Base-by-base conservation (phyloP, 2,797 vertebrate genomes). In the Syndactyla subalaris region DNA sequence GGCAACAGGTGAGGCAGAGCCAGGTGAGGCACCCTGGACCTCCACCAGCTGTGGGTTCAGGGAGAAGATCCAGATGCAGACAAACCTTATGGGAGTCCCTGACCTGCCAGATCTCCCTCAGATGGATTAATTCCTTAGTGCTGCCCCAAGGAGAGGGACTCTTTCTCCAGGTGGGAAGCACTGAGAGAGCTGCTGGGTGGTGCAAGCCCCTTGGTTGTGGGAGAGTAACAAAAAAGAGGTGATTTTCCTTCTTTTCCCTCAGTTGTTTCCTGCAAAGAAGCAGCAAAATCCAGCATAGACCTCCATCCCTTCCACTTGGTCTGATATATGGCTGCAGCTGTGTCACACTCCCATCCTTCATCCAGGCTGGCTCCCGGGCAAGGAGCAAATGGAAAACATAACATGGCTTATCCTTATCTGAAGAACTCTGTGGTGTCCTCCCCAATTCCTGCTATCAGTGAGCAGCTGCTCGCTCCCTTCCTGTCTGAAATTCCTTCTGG, bases 171-270 rank as follows among this genome's bases (percentile, higher is more conserved):
- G 4, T 51, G 32, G 79, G 51, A 73, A 68, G 23, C 10, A 1
- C 34, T 51, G 38, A 62, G 27, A 16, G 21, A 65, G 41, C 30
- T 45, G 62, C 38, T 65, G 22, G 5, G 15, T 32, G 8, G 22
- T 48, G 7, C 2, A 0, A 19, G 27, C 32, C 34, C 29, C 63
- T 14, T 2, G 0, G 32, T 4, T 48, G 2, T 14, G 10, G 12
- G 20, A 49, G 6, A 75, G 18, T 11, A 62, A 67, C 9, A 39
- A n/a, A 43, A 49, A 30, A 57, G 10, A 79, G 9, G 23, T 2
- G 2, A 30, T 27, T 86, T 87, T 71, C 39, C 15, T 62, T 36
- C 12, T 80, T 73, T n/a, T 9, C 6, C 5, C 32, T 85, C 49
- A 36, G 21, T 14, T 19, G 8, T 20, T 65, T 76, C 58, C 80